Evolutionary conservation across 2,888 invertebrate genomes (phyloP), one percentile per base, ranked within the genome.

Genomic region (Electrophaes corylata): DNA sequence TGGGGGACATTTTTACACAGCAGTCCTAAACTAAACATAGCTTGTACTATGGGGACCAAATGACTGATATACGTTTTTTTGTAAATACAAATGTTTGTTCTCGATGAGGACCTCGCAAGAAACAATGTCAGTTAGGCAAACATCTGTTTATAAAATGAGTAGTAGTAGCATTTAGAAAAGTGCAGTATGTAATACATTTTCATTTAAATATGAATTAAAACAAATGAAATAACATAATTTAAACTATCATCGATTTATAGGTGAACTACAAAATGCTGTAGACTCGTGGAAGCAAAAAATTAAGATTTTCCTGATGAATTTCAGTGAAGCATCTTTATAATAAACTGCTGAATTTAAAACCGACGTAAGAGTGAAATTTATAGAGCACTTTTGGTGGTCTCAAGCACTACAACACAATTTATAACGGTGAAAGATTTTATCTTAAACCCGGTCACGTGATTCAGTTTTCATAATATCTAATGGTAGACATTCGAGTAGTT

Each of bases 301-400:
- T 71, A 83, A 75, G 66, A 74, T 83, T 62, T 64, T 81, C 71
- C 72, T 83, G 65, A 72, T 83, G 73, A 83, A 76, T 66, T 68
- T 83, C 64, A 81, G 83, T 72, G 62, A 64, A 61, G 62, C 63
- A 47, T 39, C 60, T 61, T 60, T 56, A 56, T 56, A 62, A 66
- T 62, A 62, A 54, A 48, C 48, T 35, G 56, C 51, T 50, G 62
- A 60, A 59, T 57, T 57, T n/a, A 48, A 43, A 35, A 54, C 56
- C 57, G 39, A 64, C 52, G 64, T 65, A 65, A 66, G 68, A 62
- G 54, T 60, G 47, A 54, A 48, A 49, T 52, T 41, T 20, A 46
- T 47, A 55, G 33, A 48, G 40, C 55, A 62, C 55, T 40, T 41
- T 57, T 51, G 35, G 23, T 50, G 44, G 29, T 43, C 43, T 47